phyloP scores from a whole-genome alignment of 1,140 invertebrate species.

The Paralvinella palmiformis region DNA sequence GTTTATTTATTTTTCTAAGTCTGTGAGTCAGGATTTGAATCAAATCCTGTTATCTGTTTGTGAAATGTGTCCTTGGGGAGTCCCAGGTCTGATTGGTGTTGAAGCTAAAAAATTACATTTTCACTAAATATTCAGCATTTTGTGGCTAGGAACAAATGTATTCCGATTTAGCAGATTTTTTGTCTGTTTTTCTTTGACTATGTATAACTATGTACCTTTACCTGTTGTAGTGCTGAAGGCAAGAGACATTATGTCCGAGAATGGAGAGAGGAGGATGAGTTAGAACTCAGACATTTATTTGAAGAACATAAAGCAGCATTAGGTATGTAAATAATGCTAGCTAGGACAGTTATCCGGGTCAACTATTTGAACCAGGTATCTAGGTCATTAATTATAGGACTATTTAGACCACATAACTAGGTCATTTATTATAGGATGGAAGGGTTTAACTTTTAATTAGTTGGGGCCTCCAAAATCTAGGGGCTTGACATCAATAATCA shows the following conservation, averaged over 20 bases:
- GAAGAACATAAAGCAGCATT: constrained; percentile 19
- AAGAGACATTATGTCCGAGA: not conserved
- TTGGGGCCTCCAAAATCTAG: too few relatives aligned
- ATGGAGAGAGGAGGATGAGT: constrained; percentile 37
- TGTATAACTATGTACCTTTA: too few relatives aligned
- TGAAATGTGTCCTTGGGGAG: not conserved
- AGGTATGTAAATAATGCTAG: not conserved
- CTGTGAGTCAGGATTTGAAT: too few relatives aligned
- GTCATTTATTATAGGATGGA: not conserved
- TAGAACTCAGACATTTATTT: constrained; percentile 31
- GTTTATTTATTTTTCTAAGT: too few relatives aligned
- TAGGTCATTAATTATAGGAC: not conserved
- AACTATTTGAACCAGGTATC: not conserved
- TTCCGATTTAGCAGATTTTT: not conserved
- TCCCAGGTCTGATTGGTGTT: not conserved
- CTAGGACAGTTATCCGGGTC: not conserved
- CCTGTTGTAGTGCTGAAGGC: too few relatives aligned
- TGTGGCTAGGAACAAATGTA: not conserved
- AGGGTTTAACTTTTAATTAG: not conserved
- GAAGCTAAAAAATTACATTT: not conserved
- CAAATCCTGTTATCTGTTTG: too few relatives aligned
- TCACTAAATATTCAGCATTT: not conserved
- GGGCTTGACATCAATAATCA: not conserved
- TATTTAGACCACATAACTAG: not conserved
- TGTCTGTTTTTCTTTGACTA: not conserved